Evolutionary conservation across 2,113 vertebrate genomes (phyloP).

Genomic region (Dasyornis broadbenti): DNA sequence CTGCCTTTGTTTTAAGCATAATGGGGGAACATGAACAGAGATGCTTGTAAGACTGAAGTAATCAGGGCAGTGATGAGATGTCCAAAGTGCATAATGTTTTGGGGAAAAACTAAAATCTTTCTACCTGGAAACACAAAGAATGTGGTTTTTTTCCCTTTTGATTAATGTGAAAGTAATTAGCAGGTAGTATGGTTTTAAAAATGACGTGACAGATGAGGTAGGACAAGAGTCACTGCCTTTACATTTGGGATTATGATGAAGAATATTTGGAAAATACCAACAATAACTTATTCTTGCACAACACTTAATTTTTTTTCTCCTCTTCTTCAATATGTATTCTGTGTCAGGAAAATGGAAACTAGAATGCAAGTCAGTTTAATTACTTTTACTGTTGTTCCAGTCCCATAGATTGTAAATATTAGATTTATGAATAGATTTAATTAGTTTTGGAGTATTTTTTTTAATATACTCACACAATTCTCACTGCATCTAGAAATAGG

Average conservation of each 20-base stretch:
- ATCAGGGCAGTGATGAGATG: not conserved
- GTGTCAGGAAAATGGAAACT: not conserved
- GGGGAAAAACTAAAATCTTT: accelerated
- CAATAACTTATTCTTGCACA: not conserved
- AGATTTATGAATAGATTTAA: not conserved
- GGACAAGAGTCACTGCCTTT: not conserved
- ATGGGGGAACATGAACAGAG: not conserved
- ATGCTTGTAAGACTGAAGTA: not conserved
- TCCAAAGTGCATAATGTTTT: not conserved
- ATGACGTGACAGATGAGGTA: not conserved
- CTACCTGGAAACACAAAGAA: not conserved
- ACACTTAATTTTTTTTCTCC: not conserved
- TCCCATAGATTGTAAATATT: not conserved
- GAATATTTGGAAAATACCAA: not conserved
- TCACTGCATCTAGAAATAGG: not conserved
- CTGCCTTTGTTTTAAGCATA: not conserved
- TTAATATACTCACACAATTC: not conserved
- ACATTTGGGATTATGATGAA: not conserved
- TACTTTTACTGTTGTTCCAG: not conserved
- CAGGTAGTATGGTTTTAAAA: not conserved
- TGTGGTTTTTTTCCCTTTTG: not conserved
- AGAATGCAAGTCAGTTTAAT: not conserved
- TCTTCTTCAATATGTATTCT: not conserved
- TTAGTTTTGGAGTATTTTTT: not conserved
- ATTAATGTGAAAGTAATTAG: not conserved